Conservation (phyloP, 2,797 vertebrate species). For the Rhabdophis nuchalis region DNA sequence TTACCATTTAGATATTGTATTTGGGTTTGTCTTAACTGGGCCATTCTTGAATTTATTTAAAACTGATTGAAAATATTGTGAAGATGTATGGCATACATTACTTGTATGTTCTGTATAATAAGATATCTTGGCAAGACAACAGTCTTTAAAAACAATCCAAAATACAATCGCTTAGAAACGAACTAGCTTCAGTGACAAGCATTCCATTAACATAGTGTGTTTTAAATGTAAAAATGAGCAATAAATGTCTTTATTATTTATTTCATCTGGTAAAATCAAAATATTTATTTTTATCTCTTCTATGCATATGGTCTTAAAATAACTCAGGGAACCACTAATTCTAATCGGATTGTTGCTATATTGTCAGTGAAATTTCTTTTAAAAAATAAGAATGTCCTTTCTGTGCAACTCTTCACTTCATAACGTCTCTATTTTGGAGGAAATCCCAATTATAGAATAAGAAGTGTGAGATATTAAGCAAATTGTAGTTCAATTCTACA, state of each 20-base stretch:
- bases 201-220: not conserved
- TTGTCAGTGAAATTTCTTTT: slow-evolving; percentile 37
- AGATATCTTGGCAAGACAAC: not conserved
- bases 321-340: slow-evolving; percentile 31
- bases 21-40: not conserved
- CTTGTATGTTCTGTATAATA: not conserved
- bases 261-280: slow-evolving; percentile 26
- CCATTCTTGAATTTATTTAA: not conserved
- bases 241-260: slow-evolving; percentile 49
- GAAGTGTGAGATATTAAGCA: not conserved
- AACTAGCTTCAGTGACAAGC: not conserved
- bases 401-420: not conserved
- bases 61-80: not conserved
- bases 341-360: slow-evolving; percentile 35
- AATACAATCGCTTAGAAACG: not conserved
- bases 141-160: not conserved
- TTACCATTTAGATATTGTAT: not conserved
- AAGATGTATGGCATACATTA: not conserved
- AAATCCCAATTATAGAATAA: not conserved
- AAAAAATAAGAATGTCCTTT: not conserved
- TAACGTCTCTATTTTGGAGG: not conserved
- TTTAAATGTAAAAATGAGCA: not conserved
- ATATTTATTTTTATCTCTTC: slow-evolving; percentile 50
- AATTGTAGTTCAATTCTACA: not conserved
- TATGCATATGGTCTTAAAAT: slow-evolving; percentile 47